Base-by-base conservation (phyloP, 2,888 invertebrate genomes). In the Amiota minor region DNA sequence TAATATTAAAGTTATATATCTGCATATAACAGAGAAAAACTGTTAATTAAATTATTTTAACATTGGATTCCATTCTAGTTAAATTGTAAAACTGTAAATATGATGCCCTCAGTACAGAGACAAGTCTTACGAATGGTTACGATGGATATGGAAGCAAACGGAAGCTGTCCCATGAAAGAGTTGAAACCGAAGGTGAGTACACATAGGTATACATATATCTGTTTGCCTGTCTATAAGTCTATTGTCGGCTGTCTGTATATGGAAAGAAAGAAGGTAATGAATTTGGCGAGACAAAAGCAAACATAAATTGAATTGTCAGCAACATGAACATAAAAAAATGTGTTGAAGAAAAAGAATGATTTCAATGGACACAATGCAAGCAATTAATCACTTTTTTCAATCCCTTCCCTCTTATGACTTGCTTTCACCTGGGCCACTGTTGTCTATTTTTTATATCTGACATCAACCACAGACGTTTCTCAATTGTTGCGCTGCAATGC, bases 31-130 rank as follows among this genome's bases (percentile, higher is more conserved):
- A n/a, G n/a, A n/a, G n/a, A 35, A 35, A 35, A 35, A 2, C 53
- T 53, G 11, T 9, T 53, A 4, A 2, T n/a, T 53, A 16, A n/a
- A 53, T 53, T 10, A n/a, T 53, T 53, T 53, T 53, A 9, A 4
- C 53, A 35, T 59, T 70, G 20, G 14, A 11, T 47, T 35, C 10
- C 46, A 71, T 62, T 83, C 86, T 23, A 89, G 89, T 78, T 85
- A 75, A 88, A 83, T 77, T 90, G 89, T 78, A 89, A 86, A 80
- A 84, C 78, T 90, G 89, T 82, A 89, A 89, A 81, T 90, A 89
- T 76, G 89, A 89, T 79, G 84, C 83, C 72, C 84, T 89, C 70
- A 85, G 83, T 75, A 86, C 83, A 47, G 89, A 89, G 75, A 86
- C 87, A 49, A 88, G 84, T 78, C 79, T 86, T 35, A 87, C 83